Conservation (phyloP, 2,888 invertebrate species). For the Dynastes tityus region DNA sequence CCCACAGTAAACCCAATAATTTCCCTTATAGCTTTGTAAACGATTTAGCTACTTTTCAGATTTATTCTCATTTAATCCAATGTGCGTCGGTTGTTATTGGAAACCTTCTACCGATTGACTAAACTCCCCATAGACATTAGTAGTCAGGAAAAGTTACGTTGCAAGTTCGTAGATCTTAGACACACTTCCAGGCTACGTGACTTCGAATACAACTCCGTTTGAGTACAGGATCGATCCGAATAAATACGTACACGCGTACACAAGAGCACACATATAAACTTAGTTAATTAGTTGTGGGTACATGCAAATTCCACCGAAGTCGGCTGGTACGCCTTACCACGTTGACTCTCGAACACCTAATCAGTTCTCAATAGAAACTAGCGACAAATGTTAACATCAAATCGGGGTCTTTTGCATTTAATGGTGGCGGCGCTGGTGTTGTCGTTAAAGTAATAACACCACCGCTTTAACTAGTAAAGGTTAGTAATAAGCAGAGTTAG, state of each 20-base stretch:
- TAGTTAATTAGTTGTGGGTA: slow-evolving; percentile 37
- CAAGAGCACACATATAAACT: slow-evolving; percentile 36
- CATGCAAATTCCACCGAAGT: slow-evolving; percentile 28
- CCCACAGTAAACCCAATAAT: neutral
- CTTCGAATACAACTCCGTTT: slow-evolving; percentile 15
- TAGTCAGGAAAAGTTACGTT: slow-evolving; percentile 36
- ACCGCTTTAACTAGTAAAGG: neutral
- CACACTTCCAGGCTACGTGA: slow-evolving; percentile 38
- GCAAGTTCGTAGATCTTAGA: slow-evolving; percentile 34
- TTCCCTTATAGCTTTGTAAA: neutral
- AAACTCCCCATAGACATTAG: slow-evolving; percentile 7
- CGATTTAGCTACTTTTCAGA: neutral
- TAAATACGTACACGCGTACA: slow-evolving; percentile 22
- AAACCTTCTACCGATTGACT: slow-evolving; percentile 3
- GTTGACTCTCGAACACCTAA: slow-evolving; percentile 21
- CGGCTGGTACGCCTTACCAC: neutral
- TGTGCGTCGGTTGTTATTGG: slow-evolving; percentile 3
- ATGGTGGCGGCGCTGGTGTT: neutral
- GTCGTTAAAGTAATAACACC: neutral
- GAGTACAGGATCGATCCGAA: slow-evolving; percentile 40
- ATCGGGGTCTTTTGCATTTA: neutral
- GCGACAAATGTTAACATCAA: slow-evolving; percentile 18
- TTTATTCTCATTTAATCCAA: slow-evolving; percentile 15
- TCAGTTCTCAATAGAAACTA: slow-evolving; percentile 7
- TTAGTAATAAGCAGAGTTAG: no score